phyloP scores from a whole-genome alignment of 2,113 vertebrate genomes.

The Nothoprocta perdicaria region DNA sequence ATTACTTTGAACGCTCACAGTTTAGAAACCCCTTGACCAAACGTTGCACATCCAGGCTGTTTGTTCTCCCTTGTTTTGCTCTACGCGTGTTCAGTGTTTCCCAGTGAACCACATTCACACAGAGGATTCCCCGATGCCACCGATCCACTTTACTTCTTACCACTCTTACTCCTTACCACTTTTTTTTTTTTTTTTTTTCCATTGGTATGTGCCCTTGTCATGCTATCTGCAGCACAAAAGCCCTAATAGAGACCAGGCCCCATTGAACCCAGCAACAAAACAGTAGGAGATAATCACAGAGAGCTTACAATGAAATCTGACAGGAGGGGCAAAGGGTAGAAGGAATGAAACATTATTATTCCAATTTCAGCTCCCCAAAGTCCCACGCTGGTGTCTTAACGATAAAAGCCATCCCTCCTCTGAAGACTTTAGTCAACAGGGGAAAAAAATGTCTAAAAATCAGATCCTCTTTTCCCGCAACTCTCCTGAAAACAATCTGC shows the following conservation, averaged over 20 bases:
- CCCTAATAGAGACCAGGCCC: not conserved
- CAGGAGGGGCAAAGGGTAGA: not conserved
- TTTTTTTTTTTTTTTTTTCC: not conserved
- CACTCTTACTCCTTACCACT: not conserved
- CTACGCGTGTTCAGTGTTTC: not conserved
- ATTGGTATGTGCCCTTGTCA: not conserved
- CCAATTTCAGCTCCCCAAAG: not conserved
- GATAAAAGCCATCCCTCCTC: not conserved
- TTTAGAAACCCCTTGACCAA: conserved; percentile 9
- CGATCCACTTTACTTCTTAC: not conserved
- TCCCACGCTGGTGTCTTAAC: not conserved
- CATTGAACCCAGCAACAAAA: not conserved
- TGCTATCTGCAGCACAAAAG: not conserved
- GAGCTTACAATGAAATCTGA: not conserved
- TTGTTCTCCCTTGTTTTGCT: conserved; percentile 1
- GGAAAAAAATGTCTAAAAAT: not conserved
- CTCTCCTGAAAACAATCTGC: not conserved
- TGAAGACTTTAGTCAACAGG: not conserved
- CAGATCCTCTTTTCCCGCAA: not conserved
- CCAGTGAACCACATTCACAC: not conserved
- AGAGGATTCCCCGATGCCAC: not conserved
- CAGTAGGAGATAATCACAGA: not conserved
- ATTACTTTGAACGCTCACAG: conserved; percentile 48
- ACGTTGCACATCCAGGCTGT: not conserved
- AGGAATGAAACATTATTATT: not conserved